phyloP scores from a whole-genome alignment of 1,140 invertebrate genomes.

The Aphelenchoides fujianensis region DNA sequence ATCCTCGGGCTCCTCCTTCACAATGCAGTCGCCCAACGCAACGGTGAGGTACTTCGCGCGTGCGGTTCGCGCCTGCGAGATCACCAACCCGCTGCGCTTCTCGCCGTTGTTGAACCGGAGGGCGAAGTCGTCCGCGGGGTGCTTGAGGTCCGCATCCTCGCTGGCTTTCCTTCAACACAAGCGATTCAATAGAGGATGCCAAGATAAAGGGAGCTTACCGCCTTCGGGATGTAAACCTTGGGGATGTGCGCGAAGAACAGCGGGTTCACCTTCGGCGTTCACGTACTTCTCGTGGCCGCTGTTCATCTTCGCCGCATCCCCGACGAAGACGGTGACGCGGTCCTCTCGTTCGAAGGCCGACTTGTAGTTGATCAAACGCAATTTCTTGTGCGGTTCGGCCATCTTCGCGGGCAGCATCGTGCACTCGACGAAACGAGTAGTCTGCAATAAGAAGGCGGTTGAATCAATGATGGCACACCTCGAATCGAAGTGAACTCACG shows the following conservation, averaged over 20 bases:
- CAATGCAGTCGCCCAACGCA: not conserved
- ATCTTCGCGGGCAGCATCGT: constrained; percentile 31
- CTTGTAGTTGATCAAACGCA: constrained; percentile 31
- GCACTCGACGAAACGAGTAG: constrained; percentile 41
- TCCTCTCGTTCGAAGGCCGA: constrained; percentile 23
- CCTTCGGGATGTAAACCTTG: not conserved
- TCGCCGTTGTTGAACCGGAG: not conserved
- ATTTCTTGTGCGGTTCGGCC: constrained; percentile 37
- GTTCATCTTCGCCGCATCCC: not conserved
- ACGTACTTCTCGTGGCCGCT: not conserved
- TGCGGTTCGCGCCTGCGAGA: constrained; percentile 6
- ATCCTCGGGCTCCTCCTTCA: constrained; percentile 7
- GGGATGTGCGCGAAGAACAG: constrained; percentile 20
- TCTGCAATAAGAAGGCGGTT: too few species aligned
- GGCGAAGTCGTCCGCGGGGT: not conserved
- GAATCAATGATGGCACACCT: too few species aligned
- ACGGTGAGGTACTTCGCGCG: not conserved
- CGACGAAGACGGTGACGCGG: constrained; percentile 26
- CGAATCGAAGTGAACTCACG: constrained; percentile 20
- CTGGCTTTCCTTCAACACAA: too few species aligned
- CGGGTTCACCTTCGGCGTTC: constrained; percentile 18
- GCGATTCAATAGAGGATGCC: too few species aligned
- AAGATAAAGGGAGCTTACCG: too few species aligned
- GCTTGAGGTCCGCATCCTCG: not conserved
- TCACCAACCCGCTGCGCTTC: not conserved